These are phyloP conservation scores for Pandemis corylana DNA, from an alignment of 2,888 invertebrate genomes.

Conservation along the genomic window DNA sequence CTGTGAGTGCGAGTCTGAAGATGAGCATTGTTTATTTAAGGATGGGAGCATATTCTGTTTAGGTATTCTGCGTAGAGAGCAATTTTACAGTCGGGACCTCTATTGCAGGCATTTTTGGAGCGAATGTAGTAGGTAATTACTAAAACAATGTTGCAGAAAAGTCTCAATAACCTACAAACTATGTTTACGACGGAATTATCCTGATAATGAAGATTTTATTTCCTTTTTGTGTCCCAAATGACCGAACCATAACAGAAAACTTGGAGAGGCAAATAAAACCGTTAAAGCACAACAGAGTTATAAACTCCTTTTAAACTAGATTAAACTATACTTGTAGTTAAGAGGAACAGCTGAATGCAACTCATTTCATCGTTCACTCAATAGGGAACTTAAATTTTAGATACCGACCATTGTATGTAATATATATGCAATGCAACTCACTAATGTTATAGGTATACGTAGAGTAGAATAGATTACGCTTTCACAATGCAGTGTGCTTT, in stretches of 20 bases:
- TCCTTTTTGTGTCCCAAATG: too few relatives aligned
- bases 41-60: background rate
- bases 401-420: background rate
- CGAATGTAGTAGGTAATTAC: too few relatives aligned
- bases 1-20: background rate
- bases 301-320: background rate
- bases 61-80: too few relatives aligned
- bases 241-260: too few relatives aligned
- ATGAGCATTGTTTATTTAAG: background rate
- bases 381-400: background rate
- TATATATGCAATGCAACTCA: background rate
- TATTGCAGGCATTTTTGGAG: too few relatives aligned
- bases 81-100: too few relatives aligned
- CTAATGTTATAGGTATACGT: background rate
- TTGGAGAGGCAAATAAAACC: too few relatives aligned
- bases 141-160: too few relatives aligned
- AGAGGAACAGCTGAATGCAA: background rate
- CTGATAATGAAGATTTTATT: too few relatives aligned
- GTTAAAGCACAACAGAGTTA: background rate
- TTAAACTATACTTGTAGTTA: too few relatives aligned
- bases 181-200: too few relatives aligned
- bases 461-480: constrained; percentile 1
- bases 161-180: too few relatives aligned
- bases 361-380: background rate
- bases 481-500: constrained; percentile 7